Evolutionary conservation across 2,113 vertebrate species (phyloP).

Genomic region (Tor tambroides): DNA sequence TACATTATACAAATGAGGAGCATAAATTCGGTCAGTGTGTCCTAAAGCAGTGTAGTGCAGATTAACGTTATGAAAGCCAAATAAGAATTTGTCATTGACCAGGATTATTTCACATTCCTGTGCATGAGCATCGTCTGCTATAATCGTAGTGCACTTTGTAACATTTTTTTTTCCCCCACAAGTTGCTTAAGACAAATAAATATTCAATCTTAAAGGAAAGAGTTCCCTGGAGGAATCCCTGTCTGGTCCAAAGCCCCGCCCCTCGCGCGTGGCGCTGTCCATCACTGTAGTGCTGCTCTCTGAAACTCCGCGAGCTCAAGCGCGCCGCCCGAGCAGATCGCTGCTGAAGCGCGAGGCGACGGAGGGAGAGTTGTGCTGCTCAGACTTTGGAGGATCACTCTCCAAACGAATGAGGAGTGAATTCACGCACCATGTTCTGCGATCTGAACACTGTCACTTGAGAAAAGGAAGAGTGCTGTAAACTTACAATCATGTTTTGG

Average conservation of each 20-base stretch:
- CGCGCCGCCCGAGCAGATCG: slow-evolving; percentile 66
- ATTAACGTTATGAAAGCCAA: neutral
- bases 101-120: neutral
- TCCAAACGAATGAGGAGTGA: neutral
- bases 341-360: slow-evolving; percentile 61
- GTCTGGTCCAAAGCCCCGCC: slow-evolving; percentile 66
- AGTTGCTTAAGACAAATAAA: too few relatives aligned
- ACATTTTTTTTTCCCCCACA: neutral
- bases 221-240: slow-evolving; percentile 66
- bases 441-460: slow-evolving; percentile 21
- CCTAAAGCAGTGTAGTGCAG: neutral
- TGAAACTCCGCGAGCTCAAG: slow-evolving; percentile 64
- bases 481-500: slow-evolving; percentile 73
- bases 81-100: neutral
- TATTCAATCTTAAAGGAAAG: too few relatives aligned
- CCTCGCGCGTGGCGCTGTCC: slow-evolving; percentile 73
- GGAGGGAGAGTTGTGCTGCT: slow-evolving; percentile 66
- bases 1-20: neutral
- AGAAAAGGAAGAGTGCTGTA: slow-evolving; percentile 56
- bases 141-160: neutral
- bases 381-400: slow-evolving; percentile 13
- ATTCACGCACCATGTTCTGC: slow-evolving; percentile 24
- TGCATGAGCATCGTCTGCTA: neutral
- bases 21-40: neutral
- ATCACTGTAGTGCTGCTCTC: slow-evolving; percentile 67